Base-by-base conservation (phyloP, 2,113 vertebrate species). In the Apeltes quadracus region DNA sequence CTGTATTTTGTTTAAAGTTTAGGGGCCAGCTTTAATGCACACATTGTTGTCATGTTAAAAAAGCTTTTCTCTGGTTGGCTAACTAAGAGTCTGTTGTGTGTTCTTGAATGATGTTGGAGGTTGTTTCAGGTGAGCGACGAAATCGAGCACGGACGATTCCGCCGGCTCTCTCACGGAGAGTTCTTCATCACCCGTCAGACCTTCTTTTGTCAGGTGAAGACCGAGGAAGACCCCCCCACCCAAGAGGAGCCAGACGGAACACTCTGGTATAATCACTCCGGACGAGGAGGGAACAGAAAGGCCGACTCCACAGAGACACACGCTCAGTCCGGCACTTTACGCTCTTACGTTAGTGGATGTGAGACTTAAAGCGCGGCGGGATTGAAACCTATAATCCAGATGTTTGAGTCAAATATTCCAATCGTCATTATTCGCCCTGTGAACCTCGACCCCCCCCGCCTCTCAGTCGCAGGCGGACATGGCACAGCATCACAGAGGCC, bases 401-500 rank as follows among this genome's bases (percentile, higher is more conserved):
- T 34, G 5, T 36, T 13, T 57, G 55, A n/a, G 4, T n/a, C 36
- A 58, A 58, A 56, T 3, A 15, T 22, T 43, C 5, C 4, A 43
- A 59, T 59, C 57, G 23, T 15, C 11, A 4, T 59, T 23, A 39
- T 23, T 15, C 22, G 6, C 23, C 20, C 43, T 7, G 6, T 34
- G 32, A 5, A 75, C 72, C 75, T n/a, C 46, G 32, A 1, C 20
- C 50, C 78, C 72, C 72, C 46, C 46, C 20, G 2, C 44, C 20
- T 4, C 1, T 34, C 57, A 48, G 67, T 6, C 18, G 76, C 83
- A 73, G 85, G 81, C 76, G 81, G 79, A 84, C 83, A 58, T 91
- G 90, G 88, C 86, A 83, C 72, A 27, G 67, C 84, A 82, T 92
- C 89, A 91, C 72, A 89, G 82, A 61, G 70, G 69, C 84, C 46